Evolutionary conservation across 2,888 invertebrate genomes (phyloP).

Genomic region (Eristalis arbustorum): DNA sequence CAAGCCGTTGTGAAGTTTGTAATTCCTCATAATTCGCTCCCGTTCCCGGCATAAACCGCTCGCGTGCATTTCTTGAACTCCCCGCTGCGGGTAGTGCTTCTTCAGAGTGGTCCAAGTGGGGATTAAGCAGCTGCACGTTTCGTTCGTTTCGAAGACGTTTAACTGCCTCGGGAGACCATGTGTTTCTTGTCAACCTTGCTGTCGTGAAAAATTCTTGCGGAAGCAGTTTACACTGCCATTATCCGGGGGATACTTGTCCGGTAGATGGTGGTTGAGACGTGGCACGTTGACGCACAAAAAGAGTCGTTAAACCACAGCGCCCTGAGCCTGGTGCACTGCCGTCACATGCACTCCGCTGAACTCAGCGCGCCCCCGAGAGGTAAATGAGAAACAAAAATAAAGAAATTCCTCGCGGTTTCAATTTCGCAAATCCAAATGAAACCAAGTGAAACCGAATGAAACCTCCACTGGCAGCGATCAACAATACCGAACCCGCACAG

Average conservation of each 20-base stretch:
- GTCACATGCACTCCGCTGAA: constrained; percentile 21
- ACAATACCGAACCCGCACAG: constrained; percentile 6
- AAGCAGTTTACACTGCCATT: background rate
- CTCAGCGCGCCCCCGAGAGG: background rate
- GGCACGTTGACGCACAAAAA: background rate
- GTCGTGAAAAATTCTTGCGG: background rate
- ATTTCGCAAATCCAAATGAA: constrained; percentile 11
- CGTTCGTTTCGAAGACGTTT: background rate
- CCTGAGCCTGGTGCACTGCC: background rate
- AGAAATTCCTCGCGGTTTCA: background rate
- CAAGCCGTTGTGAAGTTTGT: background rate
- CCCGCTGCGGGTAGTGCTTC: background rate
- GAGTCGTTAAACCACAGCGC: background rate
- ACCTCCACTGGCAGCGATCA: background rate
- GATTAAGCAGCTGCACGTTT: background rate
- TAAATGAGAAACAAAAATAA: background rate
- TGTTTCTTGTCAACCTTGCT: background rate
- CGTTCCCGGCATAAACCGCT: background rate
- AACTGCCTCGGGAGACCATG: background rate
- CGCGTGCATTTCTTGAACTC: background rate
- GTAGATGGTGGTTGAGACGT: too few species aligned
- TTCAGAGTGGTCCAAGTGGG: background rate
- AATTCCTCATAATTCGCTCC: background rate
- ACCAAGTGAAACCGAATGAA: background rate
- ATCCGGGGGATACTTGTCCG: background rate